Evolutionary conservation across 2,113 vertebrate genomes (phyloP).

Genomic region (Hippoglossus stenolepis): DNA sequence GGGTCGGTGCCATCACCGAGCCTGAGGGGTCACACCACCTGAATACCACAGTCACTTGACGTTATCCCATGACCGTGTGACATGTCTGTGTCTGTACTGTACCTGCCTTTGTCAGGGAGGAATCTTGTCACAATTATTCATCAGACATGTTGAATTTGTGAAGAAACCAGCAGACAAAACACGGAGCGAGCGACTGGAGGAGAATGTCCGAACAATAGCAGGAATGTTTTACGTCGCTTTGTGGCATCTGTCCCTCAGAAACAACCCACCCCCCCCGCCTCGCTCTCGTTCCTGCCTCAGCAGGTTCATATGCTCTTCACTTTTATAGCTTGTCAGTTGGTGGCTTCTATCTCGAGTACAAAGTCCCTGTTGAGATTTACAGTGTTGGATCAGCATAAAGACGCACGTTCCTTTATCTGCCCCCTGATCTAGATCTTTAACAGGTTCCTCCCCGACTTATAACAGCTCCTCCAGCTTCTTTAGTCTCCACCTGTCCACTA

Average conservation of each 20-base stretch:
- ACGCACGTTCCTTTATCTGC: background rate
- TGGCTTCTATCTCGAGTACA: conserved; percentile 12
- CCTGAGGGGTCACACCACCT: conserved; percentile 42
- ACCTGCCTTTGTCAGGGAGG: conserved; percentile 16
- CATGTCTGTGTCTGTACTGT: conserved; percentile 35
- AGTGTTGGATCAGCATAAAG: background rate
- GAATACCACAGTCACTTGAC: conserved; percentile 62
- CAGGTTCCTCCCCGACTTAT: no score
- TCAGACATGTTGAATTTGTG: conserved; percentile 67
- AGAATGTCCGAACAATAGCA: conserved; percentile 17
- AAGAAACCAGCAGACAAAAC: conserved; percentile 54
- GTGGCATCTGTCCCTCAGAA: conserved; percentile 30
- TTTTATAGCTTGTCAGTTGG: conserved; percentile 15
- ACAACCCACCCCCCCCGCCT: background rate
- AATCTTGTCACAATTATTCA: conserved; percentile 24
- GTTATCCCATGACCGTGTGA: conserved; percentile 56
- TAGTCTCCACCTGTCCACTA: background rate
- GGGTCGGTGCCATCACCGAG: background rate
- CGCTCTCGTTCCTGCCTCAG: conserved; percentile 13
- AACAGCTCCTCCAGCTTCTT: no score
- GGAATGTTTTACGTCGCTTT: conserved; percentile 38
- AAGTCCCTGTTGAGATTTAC: no score
- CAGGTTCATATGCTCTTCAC: conserved; percentile 15
- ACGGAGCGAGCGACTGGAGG: background rate
- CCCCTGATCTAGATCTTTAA: background rate